Base-by-base conservation (phyloP, 2,888 invertebrate species). In the Drosophila koepferae region DNA sequence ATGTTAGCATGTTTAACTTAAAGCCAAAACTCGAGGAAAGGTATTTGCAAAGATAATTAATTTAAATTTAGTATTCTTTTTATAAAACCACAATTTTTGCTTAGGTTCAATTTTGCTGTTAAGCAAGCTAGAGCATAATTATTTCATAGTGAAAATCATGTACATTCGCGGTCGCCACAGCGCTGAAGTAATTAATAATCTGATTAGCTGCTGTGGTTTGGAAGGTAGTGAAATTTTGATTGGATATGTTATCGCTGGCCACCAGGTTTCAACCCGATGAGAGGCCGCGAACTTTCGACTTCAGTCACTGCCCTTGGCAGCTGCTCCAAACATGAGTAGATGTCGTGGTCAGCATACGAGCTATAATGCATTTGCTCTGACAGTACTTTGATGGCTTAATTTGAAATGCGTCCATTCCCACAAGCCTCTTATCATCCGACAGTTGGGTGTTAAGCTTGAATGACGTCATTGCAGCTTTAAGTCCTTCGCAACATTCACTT, bases 381-480 rank as follows among this genome's bases (percentile, higher is more conserved):
- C 84, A 79, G 76, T 69, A 60, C 72, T 74, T 67, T 72, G 64
- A 51, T 51, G 72, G 72, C 81, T 81, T 83, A 71, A 89, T 86
- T 84, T 87, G 64, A 86, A 72, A 72, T 72, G 63, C 41, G 59
- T 18, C 56, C 65, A 34, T 44, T 36, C 48, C 46, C 40, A 20
- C 16, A 46, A 3, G 8, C 3, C 51, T 20, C 34, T 9, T 46
- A 51, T 7, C n/a, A 55, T 23, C 38, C 10, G 36, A 12, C 41
- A 49, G 54, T 16, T 41, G 31, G 31, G 58, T 44, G 8, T 49
- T 60, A 36, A 53, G 44, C 82, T 82, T 87, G 81, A 81, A 78
- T 76, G 74, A 84, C 68, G 84, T 58, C 62, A 49, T 63, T 69
- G 84, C 78, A 77, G 72, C 77, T 86, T 80, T 71, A 86, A 77